These are phyloP conservation scores for Sebastes schlegelii DNA, from an alignment of 2,113 vertebrate species.

Conservation along the genomic window DNA sequence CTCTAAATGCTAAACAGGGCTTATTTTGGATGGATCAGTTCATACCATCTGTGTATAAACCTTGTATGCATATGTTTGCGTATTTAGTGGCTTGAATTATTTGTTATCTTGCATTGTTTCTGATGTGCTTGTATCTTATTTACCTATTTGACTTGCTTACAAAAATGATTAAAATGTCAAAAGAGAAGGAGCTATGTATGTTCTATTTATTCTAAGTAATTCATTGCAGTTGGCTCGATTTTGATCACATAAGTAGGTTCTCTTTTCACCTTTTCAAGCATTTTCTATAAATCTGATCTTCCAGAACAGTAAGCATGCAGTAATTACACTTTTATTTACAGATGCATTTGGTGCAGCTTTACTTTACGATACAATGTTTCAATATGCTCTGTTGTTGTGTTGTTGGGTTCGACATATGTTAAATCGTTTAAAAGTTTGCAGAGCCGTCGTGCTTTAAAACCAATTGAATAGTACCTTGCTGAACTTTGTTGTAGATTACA, in stretches of 20 bases:
- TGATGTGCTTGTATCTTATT: conserved; percentile 67
- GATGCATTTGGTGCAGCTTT: conserved; percentile 62
- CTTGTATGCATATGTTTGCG: conserved; percentile 59
- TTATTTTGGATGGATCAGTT: conserved; percentile 66
- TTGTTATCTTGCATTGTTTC: conserved; percentile 56
- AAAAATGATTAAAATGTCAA: conserved; percentile 61
- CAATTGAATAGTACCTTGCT: conserved; percentile 51
- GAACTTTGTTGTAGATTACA: conserved; percentile 69
- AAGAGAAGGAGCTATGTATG: conserved; percentile 63
- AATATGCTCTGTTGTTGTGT: conserved; percentile 57
- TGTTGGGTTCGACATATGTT: conserved; percentile 60
- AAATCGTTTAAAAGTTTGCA: conserved; percentile 58
- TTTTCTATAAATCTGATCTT: conserved; percentile 82
- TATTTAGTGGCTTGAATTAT: conserved; percentile 61
- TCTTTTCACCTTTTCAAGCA: conserved; percentile 52
- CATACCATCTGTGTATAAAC: conserved; percentile 65
- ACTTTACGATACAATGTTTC: conserved; percentile 43
- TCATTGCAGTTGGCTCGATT: conserved; percentile 40
- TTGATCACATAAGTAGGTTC: conserved; percentile 46
- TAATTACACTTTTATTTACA: conserved; percentile 51
- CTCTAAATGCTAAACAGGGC: conserved; percentile 75
- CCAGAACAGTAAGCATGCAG: conserved; percentile 75
- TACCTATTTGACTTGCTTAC: conserved; percentile 59
- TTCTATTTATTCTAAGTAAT: conserved; percentile 54
- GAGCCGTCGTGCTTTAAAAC: conserved; percentile 55